A percentile compares a stretch with the other conserved stretches of the same genome.
Conservation (phyloP, 2,797 vertebrate species). For the Clarias fuscus region DNA sequence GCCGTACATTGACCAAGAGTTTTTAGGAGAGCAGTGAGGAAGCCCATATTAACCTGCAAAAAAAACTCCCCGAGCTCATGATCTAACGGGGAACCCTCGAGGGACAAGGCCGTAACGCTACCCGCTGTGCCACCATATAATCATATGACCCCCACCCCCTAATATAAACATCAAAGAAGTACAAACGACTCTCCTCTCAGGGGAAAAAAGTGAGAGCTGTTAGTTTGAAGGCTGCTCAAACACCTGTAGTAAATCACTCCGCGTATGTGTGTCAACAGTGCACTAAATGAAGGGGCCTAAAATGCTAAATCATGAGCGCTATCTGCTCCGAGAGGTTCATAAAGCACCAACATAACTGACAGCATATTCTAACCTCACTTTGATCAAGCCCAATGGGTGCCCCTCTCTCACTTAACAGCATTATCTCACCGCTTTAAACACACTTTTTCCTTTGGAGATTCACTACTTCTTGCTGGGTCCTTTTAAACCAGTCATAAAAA, state of each 20-base stretch:
- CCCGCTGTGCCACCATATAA: background rate
- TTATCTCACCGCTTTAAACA: slow-evolving; percentile 8
- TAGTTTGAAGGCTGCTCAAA: background rate
- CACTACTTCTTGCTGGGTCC: background rate
- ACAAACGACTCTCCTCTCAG: slow-evolving; percentile 1
- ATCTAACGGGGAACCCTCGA: background rate
- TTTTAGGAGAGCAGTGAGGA: background rate
- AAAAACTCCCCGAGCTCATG: background rate
- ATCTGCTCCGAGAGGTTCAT: slow-evolving; percentile 53
- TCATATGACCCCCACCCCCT: background rate
- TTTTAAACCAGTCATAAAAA: slow-evolving; percentile 12
- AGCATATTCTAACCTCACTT: slow-evolving; percentile 35
- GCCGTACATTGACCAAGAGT: background rate
- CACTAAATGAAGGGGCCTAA: slow-evolving; percentile 47
- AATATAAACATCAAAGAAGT: slow-evolving; percentile 21
- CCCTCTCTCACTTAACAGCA: slow-evolving; percentile 13
- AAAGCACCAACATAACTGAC: slow-evolving; percentile 42
- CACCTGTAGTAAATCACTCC: slow-evolving; percentile 7
- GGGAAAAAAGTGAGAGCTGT: slow-evolving; percentile 32
- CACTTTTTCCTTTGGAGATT: background rate
- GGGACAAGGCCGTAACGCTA: background rate
- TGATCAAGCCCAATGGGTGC: slow-evolving; percentile 25
- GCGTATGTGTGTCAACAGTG: background rate
- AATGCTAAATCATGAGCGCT: slow-evolving; percentile 47
- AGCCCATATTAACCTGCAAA: background rate